Evolutionary conservation across 2,113 vertebrate species (phyloP), one percentile per base, ranked within the genome.

Genomic region (Colistium nudipinnis): DNA sequence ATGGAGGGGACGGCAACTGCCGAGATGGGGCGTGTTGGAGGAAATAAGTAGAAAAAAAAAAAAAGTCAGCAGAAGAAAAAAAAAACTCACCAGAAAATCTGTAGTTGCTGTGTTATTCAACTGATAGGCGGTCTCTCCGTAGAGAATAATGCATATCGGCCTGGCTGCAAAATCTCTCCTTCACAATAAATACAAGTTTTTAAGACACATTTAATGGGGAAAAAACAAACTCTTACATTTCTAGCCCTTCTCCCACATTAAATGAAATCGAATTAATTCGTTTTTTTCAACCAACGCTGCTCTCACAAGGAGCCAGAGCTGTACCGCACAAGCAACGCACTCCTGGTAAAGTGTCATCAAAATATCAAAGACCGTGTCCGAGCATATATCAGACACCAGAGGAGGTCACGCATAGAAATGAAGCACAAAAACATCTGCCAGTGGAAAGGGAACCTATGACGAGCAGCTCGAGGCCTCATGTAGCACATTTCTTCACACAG

Each of bases 1-100:
- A 79, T 51, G 39, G 57, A 75, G 49, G 48, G 48, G 59, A n/a
- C 9, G 48, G 55, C 43, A 20, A 20, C 10, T 30, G 62, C 12
- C 31, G 0, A 4, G 48, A 53, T 68, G 38, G 43, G 35, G 54
- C 2, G 1, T 54, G 62, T 0, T 10, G 0, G 20, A 24, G 30
- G 30, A 8, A n/a, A n/a, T n/a, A n/a, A n/a, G n/a, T n/a, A n/a
- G n/a, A n/a, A n/a, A n/a, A n/a, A 7, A 28, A 35, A 17, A 30
- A 47, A 19, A 5, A 39, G n/a, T 48, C 0, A 47, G 27, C 4
- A 31, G 14, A 28, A n/a, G 27, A 36, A 56, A 16, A 51, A 16
- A 51, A 6, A 0, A 14, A 39, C 48, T 51, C 28, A 9, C 62
- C 65, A 64, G 49, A 39, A 70, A 62, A 43, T 39, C 25, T 67